Percentiles rank a stretch among this genome's conserved stretches.
These are phyloP conservation scores for Diadegma fenestrale DNA, from an alignment of 2,888 invertebrate species.

Conservation along the genomic window DNA sequence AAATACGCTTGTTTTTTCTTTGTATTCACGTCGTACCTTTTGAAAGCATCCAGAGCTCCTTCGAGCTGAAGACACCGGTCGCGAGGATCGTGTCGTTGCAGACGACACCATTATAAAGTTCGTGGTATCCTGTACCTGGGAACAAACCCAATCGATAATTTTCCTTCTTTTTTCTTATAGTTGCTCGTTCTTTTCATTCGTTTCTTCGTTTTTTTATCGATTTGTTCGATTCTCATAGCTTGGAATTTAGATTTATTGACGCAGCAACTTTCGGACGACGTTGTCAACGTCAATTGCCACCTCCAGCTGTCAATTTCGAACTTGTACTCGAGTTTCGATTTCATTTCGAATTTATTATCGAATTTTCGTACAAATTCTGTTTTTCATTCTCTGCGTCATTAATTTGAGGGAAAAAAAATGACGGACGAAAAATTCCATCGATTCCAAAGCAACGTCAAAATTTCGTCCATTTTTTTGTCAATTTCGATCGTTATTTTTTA, in stretches of 20 bases:
- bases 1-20: slow-evolving; percentile 2
- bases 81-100: slow-evolving; percentile 99
- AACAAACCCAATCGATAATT: slow-evolving; percentile 82
- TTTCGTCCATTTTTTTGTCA: background rate
- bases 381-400: too few species aligned
- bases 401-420: too few species aligned
- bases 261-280: background rate
- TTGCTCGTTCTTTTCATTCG: background rate
- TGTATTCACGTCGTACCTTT: slow-evolving; percentile 90
- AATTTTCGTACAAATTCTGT: too few species aligned
- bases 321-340: background rate
- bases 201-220: slow-evolving; percentile 23
- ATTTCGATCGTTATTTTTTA: too few species aligned
- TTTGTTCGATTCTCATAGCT: slow-evolving; percentile 7
- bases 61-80: slow-evolving; percentile 99
- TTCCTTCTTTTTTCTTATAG: slow-evolving; percentile 48
- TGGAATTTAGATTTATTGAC: background rate
- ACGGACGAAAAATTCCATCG: too few species aligned
- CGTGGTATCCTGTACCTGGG: slow-evolving; percentile 88
- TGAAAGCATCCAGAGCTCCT: slow-evolving; percentile 99
- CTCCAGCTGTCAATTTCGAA: background rate
- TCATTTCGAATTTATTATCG: too few species aligned
- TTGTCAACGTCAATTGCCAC: background rate
- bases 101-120: slow-evolving; percentile 99
- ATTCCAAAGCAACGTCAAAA: background rate